These are phyloP conservation scores for Adoxophyes honmai DNA, from an alignment of 1,140 invertebrate genomes.

Conservation along the genomic window DNA sequence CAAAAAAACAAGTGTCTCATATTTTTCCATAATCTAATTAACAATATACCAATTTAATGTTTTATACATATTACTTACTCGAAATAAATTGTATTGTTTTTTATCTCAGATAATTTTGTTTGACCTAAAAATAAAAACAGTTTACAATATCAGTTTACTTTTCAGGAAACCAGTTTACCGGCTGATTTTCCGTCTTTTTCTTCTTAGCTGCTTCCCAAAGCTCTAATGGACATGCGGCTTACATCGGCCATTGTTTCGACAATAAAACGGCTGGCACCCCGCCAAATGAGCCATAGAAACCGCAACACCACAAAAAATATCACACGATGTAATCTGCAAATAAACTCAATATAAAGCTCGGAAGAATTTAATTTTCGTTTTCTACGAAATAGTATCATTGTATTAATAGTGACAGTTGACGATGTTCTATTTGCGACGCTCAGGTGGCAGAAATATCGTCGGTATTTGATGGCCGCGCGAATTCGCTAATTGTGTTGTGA, in stretches of 20 bases:
- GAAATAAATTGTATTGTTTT: too few species aligned
- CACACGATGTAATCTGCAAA: constrained; percentile 8
- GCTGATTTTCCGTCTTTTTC: too few species aligned
- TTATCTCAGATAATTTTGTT: too few species aligned
- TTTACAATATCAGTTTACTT: too few species aligned
- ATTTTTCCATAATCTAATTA: too few species aligned
- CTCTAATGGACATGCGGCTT: too few species aligned
- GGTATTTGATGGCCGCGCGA: not conserved
- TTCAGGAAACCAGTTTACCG: too few species aligned
- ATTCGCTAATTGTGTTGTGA: constrained; percentile 4
- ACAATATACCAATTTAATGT: too few species aligned
- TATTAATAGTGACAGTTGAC: constrained; percentile 6
- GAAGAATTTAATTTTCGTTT: constrained; percentile 7
- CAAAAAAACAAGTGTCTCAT: too few species aligned
- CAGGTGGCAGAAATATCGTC: constrained; percentile 1
- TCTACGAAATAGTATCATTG: constrained; percentile 11
- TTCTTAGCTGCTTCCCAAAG: too few species aligned
- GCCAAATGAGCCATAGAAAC: constrained; percentile 14
- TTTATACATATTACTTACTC: too few species aligned
- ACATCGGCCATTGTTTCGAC: not conserved
- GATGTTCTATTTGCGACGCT: not conserved
- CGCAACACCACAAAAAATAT: constrained; percentile 13
- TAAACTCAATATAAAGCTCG: not conserved
- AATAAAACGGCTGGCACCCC: not conserved
- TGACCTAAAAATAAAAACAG: too few species aligned